A percentile compares a stretch with the other conserved stretches of the same genome.
Evolutionary conservation across 2,888 invertebrate genomes (phyloP).

Genomic region (Chloroclystis v-ata): DNA sequence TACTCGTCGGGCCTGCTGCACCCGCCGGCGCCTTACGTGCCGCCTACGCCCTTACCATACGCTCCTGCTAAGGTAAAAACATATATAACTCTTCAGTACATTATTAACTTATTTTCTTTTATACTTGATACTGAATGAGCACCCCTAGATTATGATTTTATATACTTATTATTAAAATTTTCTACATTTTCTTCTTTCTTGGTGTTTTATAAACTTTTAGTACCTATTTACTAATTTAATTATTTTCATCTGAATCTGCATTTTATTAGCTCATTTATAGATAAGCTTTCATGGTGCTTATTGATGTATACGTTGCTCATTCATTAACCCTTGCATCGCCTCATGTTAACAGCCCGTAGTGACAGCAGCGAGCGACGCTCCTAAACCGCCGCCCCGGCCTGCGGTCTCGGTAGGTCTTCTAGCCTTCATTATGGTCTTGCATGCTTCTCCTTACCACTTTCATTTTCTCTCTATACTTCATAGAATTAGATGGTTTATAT

Average conservation of each 20-base stretch:
- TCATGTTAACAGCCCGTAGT: conserved; percentile 79
- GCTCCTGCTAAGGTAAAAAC: conserved; percentile 90
- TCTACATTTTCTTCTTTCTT: background rate
- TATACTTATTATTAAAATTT: too few relatives aligned
- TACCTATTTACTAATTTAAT: conserved; percentile 11
- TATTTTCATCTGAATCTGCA: conserved; percentile 11
- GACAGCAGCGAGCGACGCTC: conserved; percentile 74
- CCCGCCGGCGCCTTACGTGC: conserved; percentile 92
- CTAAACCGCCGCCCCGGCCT: conserved; percentile 80
- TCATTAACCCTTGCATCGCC: conserved; percentile 75
- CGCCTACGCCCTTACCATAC: conserved; percentile 91
- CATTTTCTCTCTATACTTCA: conserved; percentile 1
- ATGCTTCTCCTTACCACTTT: conserved; percentile 38
- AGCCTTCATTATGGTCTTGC: conserved; percentile 44
- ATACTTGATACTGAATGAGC: too few relatives aligned
- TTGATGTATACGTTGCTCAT: conserved; percentile 52
- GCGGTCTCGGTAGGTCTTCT: conserved; percentile 81
- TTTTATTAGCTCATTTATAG: conserved; percentile 12
- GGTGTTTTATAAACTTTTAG: conserved; percentile 1
- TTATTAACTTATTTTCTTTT: too few relatives aligned
- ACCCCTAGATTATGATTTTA: too few relatives aligned
- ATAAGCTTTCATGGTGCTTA: conserved; percentile 32
- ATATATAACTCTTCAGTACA: too few relatives aligned
- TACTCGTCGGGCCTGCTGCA: conserved; percentile 86
- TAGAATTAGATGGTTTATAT: background rate